Evolutionary conservation across 2,113 vertebrate species (phyloP), one percentile per base, ranked within the genome.

Genomic region (Casuarius casuarius): DNA sequence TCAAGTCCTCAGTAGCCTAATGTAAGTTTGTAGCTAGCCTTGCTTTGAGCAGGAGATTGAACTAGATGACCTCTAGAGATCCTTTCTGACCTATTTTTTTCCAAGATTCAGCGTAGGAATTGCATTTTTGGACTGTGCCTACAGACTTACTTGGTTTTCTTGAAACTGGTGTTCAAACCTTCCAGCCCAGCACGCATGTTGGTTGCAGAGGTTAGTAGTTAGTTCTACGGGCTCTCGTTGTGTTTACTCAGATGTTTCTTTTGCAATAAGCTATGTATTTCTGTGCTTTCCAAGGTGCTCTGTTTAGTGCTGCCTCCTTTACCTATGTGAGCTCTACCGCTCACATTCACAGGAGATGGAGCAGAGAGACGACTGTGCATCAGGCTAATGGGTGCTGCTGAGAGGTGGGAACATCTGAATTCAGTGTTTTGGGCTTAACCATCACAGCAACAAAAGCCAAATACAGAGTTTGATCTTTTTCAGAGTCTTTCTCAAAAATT

Each of bases 231-330:
- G 11, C 26, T 38, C 13, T 59, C 3, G 0, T 35, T 59, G 22
- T 48, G 9, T 71, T 79, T 84, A 3, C 16, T 72, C 7, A 49
- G 40, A 8, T 49, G 33, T 17, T 23, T 58, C 12, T 54, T 90
- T 82, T 71, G 20, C 28, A 10, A 10, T 68, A 68, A 42, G 4
- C 35, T 80, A 5, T 65, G 22, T n/a, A 3, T 46, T 76, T 90
- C 31, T 65, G 13, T 12, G 7, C 8, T 68, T 96, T 92, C 44
- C 16, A 68, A 76, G 12, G 7, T 46, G 17, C 48, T 89, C 73
- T 91, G 5, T 8, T 29, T 48, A 19, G 49, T 9, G 28, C 0
- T 0, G 7, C 4, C 9, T 61, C 49, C 22, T 1, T 75, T 76
- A 72, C 14, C 23, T 33, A 2, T 3, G 46, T 22, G 11, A 71